These are phyloP conservation scores for Euwallacea fornicatus DNA, from an alignment of 1,140 invertebrate species.

Conservation along the genomic window DNA sequence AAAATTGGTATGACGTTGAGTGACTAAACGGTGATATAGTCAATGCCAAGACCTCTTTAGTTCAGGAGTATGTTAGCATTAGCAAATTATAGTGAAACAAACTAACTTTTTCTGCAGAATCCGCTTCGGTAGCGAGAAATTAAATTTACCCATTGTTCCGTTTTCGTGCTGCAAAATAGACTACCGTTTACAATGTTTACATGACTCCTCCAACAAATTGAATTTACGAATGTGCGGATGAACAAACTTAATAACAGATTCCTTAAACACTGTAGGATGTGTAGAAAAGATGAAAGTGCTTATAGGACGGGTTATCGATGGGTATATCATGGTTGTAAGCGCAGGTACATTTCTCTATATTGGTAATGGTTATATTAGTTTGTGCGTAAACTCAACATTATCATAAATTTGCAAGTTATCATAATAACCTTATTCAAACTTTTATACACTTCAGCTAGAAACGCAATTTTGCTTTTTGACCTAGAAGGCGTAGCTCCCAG, in stretches of 20 bases:
- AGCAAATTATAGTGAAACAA: conserved; percentile 1
- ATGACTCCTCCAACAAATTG: conserved; percentile 51
- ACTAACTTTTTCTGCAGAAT: conserved; percentile 19
- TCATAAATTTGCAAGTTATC: conserved; percentile 36
- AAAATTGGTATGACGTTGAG: conserved; percentile 52
- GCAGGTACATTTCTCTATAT: conserved; percentile 40
- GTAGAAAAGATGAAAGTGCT: conserved; percentile 45
- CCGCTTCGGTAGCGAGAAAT: conserved; percentile 14
- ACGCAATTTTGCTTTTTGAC: conserved; percentile 47
- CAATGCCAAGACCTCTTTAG: conserved; percentile 43
- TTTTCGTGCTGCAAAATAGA: conserved; percentile 52
- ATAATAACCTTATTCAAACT: conserved; percentile 44
- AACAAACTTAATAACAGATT: conserved; percentile 44
- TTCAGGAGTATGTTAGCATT: conserved; percentile 48
- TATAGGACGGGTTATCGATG: conserved; percentile 40
- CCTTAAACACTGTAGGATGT: conserved; percentile 49
- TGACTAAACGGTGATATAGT: conserved; percentile 51
- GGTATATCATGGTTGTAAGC: conserved; percentile 33
- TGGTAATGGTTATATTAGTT: conserved; percentile 3
- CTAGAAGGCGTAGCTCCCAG: conserved; percentile 47
- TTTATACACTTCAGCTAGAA: conserved; percentile 51
- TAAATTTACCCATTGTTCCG: conserved; percentile 42
- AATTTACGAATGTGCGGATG: conserved; percentile 46
- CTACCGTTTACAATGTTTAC: conserved; percentile 51
- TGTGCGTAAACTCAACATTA: neutral